Conservation (phyloP, 2,113 vertebrate genomes). For the Percina caprodes region DNA sequence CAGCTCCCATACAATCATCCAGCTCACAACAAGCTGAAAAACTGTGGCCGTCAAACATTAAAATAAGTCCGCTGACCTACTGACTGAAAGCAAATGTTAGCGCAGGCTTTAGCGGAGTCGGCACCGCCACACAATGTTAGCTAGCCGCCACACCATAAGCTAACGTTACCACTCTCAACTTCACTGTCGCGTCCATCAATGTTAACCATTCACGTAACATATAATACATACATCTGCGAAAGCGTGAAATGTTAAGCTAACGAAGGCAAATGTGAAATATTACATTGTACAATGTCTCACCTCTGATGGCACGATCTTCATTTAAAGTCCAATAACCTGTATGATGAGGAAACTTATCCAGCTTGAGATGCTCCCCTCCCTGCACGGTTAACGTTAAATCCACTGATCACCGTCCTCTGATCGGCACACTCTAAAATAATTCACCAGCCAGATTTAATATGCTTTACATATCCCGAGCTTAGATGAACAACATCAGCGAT, state of each 20-base stretch:
- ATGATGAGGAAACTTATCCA: slow-evolving; percentile 86
- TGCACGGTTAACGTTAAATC: slow-evolving; percentile 76
- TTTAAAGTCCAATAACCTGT: slow-evolving; percentile 88
- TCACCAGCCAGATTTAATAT: slow-evolving; percentile 51
- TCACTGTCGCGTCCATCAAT: slow-evolving; percentile 73
- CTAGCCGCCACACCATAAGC: slow-evolving; percentile 72
- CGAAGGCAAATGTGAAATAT: neutral
- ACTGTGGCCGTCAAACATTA: slow-evolving; percentile 18
- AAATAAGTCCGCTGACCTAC: slow-evolving; percentile 63
- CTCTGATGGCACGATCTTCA: slow-evolving; percentile 88
- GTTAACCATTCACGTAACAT: slow-evolving; percentile 66
- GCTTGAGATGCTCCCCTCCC: slow-evolving; percentile 83
- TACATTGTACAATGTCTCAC: slow-evolving; percentile 67
- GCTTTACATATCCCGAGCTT: slow-evolving; percentile 49
- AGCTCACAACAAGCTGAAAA: slow-evolving; percentile 26
- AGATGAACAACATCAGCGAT: slow-evolving; percentile 46
- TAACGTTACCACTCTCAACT: slow-evolving; percentile 58
- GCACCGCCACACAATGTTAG: slow-evolving; percentile 68
- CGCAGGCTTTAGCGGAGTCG: slow-evolving; percentile 31
- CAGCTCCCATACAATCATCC: slow-evolving; percentile 39
- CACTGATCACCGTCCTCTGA: slow-evolving; percentile 61
- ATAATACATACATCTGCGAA: slow-evolving; percentile 15
- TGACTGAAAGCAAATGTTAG: slow-evolving; percentile 61
- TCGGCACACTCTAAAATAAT: slow-evolving; percentile 70
- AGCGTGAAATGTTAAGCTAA: neutral